These are phyloP conservation scores for Meleagris gallopavo DNA, from an alignment of 2,113 vertebrate species.

Conservation along the genomic window DNA sequence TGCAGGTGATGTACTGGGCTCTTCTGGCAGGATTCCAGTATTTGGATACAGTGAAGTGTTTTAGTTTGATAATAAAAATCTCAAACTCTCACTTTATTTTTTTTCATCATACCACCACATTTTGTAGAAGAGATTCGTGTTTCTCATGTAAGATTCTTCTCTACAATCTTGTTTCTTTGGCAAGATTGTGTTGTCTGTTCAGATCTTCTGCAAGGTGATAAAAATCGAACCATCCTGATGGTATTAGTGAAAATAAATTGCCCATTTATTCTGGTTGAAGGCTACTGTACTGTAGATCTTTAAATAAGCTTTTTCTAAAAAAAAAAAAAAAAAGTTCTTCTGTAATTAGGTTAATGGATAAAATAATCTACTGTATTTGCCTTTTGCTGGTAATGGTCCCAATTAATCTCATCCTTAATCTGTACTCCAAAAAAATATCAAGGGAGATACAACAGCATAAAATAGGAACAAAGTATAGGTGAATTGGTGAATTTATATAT, in stretches of 20 bases:
- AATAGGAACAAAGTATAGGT: fast-evolving
- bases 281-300: not conserved
- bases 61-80: not conserved
- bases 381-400: not conserved
- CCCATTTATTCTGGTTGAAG: not conserved
- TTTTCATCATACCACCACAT: not conserved
- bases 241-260: not conserved
- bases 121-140: not conserved
- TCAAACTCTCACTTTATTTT: not conserved
- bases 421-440: constrained; percentile 6
- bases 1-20: not conserved
- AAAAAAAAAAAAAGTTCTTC: not conserved
- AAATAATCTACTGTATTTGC: not conserved
- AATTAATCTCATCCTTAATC: constrained; percentile 12
- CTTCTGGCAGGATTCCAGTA: fast-evolving
- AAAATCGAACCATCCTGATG: not conserved
- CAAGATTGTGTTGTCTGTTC: not conserved
- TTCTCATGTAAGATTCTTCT: not conserved
- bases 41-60: not conserved
- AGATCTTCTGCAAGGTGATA: not conserved
- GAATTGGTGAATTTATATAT: not conserved
- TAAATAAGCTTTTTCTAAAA: not conserved
- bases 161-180: not conserved
- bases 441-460: not conserved
- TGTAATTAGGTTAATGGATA: constrained; percentile 18